Conservation (phyloP, 1,140 invertebrate genomes). For the Pseudobourletiella spinata region DNA sequence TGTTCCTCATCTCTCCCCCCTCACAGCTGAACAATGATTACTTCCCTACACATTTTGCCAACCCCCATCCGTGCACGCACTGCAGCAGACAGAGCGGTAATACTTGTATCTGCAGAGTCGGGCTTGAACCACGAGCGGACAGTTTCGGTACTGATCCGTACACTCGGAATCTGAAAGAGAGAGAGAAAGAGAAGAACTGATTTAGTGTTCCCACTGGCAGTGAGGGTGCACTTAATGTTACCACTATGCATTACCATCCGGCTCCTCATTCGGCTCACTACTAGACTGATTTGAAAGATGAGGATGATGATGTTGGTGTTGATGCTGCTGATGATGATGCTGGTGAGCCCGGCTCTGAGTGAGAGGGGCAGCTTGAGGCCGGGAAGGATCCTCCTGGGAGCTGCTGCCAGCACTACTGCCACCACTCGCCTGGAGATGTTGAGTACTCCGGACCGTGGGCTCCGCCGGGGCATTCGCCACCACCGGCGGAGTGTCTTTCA, state of each 20-base stretch:
- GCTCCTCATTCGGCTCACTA: slow-evolving; percentile 26
- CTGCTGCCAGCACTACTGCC: not conserved
- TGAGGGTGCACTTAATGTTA: too few species aligned
- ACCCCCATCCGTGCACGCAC: slow-evolving; percentile 47
- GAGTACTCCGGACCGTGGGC: slow-evolving; percentile 8
- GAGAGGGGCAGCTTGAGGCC: not conserved
- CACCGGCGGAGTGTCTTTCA: slow-evolving; percentile 16
- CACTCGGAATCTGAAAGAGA: slow-evolving; percentile 46
- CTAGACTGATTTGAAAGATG: not conserved
- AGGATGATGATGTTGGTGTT: not conserved
- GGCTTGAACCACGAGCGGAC: slow-evolving; percentile 64
- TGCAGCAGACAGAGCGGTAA: slow-evolving; percentile 67
- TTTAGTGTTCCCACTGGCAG: too few species aligned
- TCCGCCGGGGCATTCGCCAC: not conserved
- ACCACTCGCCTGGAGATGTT: not conserved
- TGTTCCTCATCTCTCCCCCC: too few species aligned
- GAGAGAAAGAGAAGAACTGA: slow-evolving; percentile 11
- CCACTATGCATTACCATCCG: slow-evolving; percentile 28
- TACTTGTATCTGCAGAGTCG: slow-evolving; percentile 69
- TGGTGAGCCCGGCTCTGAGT: not conserved
- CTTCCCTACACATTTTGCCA: not conserved
- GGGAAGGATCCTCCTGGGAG: not conserved
- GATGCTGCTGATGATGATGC: slow-evolving; percentile 5
- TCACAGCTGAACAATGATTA: too few species aligned
- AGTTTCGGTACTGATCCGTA: slow-evolving; percentile 61